phyloP scores from a whole-genome alignment of 2,797 vertebrate genomes.

The Cynopterus sphinx region DNA sequence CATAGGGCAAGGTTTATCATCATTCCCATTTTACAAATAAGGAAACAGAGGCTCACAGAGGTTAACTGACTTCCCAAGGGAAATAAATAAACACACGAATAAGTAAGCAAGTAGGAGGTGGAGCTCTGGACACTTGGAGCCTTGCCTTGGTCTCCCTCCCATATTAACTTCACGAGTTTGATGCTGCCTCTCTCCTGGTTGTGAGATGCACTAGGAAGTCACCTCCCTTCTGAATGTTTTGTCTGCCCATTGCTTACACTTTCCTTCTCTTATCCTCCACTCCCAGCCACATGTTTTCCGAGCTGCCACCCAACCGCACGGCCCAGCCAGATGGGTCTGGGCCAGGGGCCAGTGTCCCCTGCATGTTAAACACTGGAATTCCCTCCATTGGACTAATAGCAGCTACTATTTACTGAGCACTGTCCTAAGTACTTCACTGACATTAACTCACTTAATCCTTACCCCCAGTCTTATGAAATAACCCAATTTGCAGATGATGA shows the following conservation, averaged over 20 bases:
- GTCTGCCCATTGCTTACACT: neutral
- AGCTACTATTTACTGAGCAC: neutral
- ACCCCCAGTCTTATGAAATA: neutral
- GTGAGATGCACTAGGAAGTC: neutral
- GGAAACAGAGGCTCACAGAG: neutral
- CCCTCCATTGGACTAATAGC: neutral
- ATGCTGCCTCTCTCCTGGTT: neutral
- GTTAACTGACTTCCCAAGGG: neutral
- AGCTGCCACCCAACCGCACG: neutral
- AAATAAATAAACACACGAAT: neutral
- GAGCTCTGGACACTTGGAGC: fast-evolving
- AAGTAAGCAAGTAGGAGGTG: neutral
- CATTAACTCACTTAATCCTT: neutral
- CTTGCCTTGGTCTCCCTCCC: neutral
- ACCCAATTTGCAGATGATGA: neutral
- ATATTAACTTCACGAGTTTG: neutral
- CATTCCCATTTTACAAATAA: neutral
- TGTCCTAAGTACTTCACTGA: neutral
- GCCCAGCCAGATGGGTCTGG: neutral
- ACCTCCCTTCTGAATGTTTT: neutral
- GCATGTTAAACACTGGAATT: neutral
- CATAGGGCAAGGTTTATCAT: neutral
- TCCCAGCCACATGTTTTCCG: neutral
- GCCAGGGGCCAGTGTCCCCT: neutral
- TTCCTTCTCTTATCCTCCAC: neutral